Percentiles rank a stretch among this genome's conserved stretches.
phyloP scores from a whole-genome alignment of 2,797 vertebrate species.

The Delichon dasypus region DNA sequence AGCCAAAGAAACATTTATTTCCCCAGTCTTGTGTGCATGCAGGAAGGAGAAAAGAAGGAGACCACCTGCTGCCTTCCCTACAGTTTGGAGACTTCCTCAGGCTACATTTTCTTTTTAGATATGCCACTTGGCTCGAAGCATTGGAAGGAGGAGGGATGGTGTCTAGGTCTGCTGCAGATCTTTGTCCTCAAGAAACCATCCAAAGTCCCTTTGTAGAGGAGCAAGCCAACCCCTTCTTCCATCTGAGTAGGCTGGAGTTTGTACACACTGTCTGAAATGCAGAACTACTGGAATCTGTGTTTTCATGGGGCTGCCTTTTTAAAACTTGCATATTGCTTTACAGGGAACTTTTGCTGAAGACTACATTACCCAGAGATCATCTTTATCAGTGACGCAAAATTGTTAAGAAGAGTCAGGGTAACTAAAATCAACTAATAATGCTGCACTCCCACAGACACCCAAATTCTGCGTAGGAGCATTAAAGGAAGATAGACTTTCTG shows the following conservation, averaged over 20 bases:
- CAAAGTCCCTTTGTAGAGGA: background rate
- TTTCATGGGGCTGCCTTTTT: background rate
- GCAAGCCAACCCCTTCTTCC: background rate
- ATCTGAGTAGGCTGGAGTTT: rapidly evolving
- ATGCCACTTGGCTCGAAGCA: rapidly evolving
- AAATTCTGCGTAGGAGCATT: background rate
- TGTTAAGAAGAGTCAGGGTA: background rate
- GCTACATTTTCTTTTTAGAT: background rate
- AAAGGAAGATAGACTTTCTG: background rate
- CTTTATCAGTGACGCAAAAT: background rate
- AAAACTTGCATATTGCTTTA: background rate
- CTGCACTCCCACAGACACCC: background rate
- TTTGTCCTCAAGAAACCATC: background rate
- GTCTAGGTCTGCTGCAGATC: background rate
- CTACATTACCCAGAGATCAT: background rate
- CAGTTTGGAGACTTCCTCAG: background rate
- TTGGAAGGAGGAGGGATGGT: background rate
- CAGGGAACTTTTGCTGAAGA: background rate
- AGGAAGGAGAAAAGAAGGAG: background rate
- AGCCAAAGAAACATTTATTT: background rate
- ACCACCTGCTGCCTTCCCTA: background rate
- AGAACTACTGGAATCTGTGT: background rate
- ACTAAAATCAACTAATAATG: background rate
- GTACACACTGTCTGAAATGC: background rate
- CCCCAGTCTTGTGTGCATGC: background rate